Percentiles rank a stretch among this genome's conserved stretches.
Evolutionary conservation across 2,888 invertebrate genomes (phyloP).

Genomic region (Chrysolina haemoptera): DNA sequence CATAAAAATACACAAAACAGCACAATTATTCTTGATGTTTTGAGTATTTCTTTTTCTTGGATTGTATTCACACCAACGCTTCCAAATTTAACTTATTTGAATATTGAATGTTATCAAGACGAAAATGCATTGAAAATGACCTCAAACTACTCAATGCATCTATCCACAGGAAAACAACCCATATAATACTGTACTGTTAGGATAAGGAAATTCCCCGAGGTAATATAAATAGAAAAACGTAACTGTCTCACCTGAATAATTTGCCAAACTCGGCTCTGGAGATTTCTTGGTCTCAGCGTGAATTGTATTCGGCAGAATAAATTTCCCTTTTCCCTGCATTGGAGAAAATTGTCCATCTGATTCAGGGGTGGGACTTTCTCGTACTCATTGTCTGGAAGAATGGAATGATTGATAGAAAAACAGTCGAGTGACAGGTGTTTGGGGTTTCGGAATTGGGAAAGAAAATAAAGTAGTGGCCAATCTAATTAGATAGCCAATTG

Average conservation of each 20-base stretch:
- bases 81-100: too few relatives aligned
- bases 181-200: background rate
- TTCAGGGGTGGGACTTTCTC: constrained; percentile 23
- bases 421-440: background rate
- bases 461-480: too few relatives aligned
- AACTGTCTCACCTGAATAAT: constrained; percentile 25
- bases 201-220: background rate
- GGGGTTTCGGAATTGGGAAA: too few relatives aligned
- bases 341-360: constrained; percentile 26
- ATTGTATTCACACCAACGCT: too few relatives aligned
- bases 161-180: background rate
- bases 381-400: constrained; percentile 25
- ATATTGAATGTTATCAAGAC: too few relatives aligned
- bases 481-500: too few relatives aligned
- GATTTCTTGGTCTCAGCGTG: constrained; percentile 7
- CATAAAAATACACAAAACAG: too few relatives aligned
- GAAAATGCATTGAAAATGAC: too few relatives aligned
- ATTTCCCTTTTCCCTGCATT: constrained; percentile 25
- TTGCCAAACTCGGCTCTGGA: constrained; percentile 16
- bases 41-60: too few relatives aligned
- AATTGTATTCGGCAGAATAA: constrained; percentile 29
- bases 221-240: background rate
- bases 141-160: background rate
- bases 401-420: background rate
- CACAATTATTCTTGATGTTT: too few relatives aligned